Conservation (phyloP, 2,888 invertebrate species). For the Nasonia oneida region DNA sequence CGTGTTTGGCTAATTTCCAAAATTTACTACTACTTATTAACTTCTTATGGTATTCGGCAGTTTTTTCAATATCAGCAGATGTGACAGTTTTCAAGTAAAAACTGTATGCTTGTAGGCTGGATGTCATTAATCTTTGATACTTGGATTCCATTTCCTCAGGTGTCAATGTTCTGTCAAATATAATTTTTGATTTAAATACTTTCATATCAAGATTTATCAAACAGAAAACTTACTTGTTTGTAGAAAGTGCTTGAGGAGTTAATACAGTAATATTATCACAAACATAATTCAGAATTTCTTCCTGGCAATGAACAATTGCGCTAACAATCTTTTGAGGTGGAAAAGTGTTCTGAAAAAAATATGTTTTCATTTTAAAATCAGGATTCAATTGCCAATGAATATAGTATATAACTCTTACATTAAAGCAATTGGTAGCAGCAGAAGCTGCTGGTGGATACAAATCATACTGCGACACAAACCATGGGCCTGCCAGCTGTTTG, state of each 20-base stretch:
- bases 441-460: slow-evolving; percentile 91
- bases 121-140: slow-evolving; percentile 84
- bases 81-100: slow-evolving; percentile 83
- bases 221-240: slow-evolving; percentile 78
- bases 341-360: slow-evolving; percentile 85
- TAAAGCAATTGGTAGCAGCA: slow-evolving; percentile 85
- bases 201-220: slow-evolving; percentile 11
- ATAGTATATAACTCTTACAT: slow-evolving; percentile 74
- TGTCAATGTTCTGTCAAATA: slow-evolving; percentile 79
- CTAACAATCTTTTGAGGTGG: slow-evolving; percentile 88
- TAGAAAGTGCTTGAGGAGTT: slow-evolving; percentile 81
- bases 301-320: slow-evolving; percentile 90
- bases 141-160: slow-evolving; percentile 86
- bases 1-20: slow-evolving; percentile 86
- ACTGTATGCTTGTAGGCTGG: slow-evolving; percentile 85
- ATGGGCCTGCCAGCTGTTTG: slow-evolving; percentile 88
- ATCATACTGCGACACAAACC: slow-evolving; percentile 93
- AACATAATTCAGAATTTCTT: slow-evolving; percentile 88
- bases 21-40: slow-evolving; percentile 84
- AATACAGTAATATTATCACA: slow-evolving; percentile 85
- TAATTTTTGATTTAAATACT: neutral
- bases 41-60: slow-evolving; percentile 80
- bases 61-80: slow-evolving; percentile 80
- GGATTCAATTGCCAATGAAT: neutral
- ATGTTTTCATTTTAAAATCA: slow-evolving; percentile 51